Evolutionary conservation across 2,113 vertebrate genomes (phyloP).

Genomic region (Montifringilla adamsi): DNA sequence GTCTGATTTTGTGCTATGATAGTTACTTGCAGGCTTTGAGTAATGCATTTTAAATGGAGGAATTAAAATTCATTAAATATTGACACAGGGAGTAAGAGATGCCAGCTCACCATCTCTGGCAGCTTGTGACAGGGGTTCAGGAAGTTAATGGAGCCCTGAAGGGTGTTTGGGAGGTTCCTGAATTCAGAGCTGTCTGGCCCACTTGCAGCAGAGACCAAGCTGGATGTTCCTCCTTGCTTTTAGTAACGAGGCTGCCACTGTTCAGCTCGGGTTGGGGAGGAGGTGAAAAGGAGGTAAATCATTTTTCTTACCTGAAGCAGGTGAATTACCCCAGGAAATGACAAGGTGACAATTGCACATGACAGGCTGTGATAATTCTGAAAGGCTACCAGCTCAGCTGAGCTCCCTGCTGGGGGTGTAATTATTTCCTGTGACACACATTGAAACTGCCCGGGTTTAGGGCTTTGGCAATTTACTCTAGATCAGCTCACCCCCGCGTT

Average conservation of each 20-base stretch:
- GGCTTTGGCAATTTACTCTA: background rate
- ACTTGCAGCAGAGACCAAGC: background rate
- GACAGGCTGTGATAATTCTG: background rate
- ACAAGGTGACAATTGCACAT: background rate
- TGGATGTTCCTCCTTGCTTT: background rate
- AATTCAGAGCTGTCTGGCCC: background rate
- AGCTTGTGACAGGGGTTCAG: background rate
- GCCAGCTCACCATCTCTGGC: constrained; percentile 18
- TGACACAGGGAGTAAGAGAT: constrained; percentile 14
- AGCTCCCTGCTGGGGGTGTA: background rate
- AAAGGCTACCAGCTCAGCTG: background rate
- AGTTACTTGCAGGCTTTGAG: constrained; percentile 8
- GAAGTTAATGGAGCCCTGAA: constrained; percentile 15
- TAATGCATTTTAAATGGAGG: constrained; percentile 50
- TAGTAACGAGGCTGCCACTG: background rate
- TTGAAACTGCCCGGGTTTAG: background rate
- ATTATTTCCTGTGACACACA: background rate
- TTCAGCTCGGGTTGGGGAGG: background rate
- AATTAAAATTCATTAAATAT: constrained; percentile 59
- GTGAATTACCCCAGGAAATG: background rate
- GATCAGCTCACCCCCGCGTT: background rate
- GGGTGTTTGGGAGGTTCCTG: background rate
- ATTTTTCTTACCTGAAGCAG: constrained; percentile 45
- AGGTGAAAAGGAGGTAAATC: background rate
- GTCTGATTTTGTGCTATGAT: background rate